phyloP scores from a whole-genome alignment of 2,888 invertebrate genomes.

The Ophraella communa region DNA sequence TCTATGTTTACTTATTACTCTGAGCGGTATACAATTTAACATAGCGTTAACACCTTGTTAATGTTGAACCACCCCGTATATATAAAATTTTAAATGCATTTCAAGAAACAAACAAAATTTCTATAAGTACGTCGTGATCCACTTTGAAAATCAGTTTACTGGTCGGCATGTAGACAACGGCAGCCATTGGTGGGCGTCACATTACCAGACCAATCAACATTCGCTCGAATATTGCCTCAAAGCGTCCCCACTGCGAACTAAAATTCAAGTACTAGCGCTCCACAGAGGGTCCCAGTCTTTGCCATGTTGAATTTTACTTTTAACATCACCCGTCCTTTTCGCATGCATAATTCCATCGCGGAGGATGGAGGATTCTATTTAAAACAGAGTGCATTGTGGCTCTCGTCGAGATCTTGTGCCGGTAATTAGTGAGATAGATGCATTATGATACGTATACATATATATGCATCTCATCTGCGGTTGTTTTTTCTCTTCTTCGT shows the following conservation, averaged over 20 bases:
- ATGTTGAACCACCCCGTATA: too few relatives aligned
- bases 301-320: conserved; percentile 2
- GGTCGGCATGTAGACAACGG: conserved; percentile 32
- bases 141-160: conserved; percentile 29
- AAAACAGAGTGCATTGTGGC: neutral
- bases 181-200: conserved; percentile 51
- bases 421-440: conserved; percentile 29
- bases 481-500: conserved; percentile 14
- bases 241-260: conserved; percentile 10
- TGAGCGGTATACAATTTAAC: too few relatives aligned
- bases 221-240: conserved; percentile 22
- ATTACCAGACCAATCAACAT: conserved; percentile 37
- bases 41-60: too few relatives aligned
- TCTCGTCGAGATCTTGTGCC: conserved; percentile 5
- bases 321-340: neutral
- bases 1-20: too few relatives aligned
- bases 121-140: neutral
- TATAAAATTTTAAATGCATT: too few relatives aligned
- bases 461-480: conserved; percentile 14
- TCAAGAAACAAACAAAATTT: neutral
- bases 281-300: neutral
- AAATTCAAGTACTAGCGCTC: conserved; percentile 21
- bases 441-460: conserved; percentile 24
- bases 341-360: neutral
- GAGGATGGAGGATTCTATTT: conserved; percentile 8